These are phyloP conservation scores for Ophioninae sp. DNA, from an alignment of 2,888 invertebrate genomes.

Conservation along the genomic window DNA sequence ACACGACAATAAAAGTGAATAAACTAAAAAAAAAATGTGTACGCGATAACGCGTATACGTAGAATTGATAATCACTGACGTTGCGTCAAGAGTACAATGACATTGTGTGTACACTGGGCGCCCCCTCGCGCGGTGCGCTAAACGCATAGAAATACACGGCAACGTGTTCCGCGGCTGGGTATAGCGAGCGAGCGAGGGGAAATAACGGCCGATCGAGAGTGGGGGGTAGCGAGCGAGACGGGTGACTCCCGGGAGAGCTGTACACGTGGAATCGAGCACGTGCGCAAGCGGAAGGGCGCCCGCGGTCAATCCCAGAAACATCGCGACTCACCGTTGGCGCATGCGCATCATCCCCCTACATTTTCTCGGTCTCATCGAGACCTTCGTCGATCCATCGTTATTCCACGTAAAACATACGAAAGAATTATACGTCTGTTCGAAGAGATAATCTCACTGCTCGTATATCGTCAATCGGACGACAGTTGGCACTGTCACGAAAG, in stretches of 20 bases:
- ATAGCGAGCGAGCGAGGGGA: not conserved
- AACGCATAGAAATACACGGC: not conserved
- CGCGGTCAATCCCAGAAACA: conserved; percentile 29
- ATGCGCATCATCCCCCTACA: not conserved
- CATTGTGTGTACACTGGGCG: conserved; percentile 28
- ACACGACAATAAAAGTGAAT: not conserved
- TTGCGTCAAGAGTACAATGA: conserved; percentile 50
- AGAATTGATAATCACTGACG: conserved; percentile 38
- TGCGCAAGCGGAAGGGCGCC: conserved; percentile 52
- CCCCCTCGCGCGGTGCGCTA: not conserved
- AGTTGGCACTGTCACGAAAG: not conserved
- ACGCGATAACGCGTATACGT: conserved; percentile 14
- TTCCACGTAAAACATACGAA: not conserved
- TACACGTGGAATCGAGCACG: conserved; percentile 62
- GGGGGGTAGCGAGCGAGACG: conserved; percentile 24
- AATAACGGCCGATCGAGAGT: conserved; percentile 12
- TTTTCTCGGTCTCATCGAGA: not conserved
- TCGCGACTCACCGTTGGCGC: conserved; percentile 36
- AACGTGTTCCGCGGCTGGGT: not conserved
- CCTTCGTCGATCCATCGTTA: not conserved
- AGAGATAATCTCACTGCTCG: not conserved
- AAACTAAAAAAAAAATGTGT: not conserved
- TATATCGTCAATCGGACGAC: conserved; percentile 7
- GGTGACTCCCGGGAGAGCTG: conserved; percentile 39
- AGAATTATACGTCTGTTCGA: not conserved